Base-by-base conservation (phyloP, 2,888 invertebrate species). In the Allolobophora icterica region DNA sequence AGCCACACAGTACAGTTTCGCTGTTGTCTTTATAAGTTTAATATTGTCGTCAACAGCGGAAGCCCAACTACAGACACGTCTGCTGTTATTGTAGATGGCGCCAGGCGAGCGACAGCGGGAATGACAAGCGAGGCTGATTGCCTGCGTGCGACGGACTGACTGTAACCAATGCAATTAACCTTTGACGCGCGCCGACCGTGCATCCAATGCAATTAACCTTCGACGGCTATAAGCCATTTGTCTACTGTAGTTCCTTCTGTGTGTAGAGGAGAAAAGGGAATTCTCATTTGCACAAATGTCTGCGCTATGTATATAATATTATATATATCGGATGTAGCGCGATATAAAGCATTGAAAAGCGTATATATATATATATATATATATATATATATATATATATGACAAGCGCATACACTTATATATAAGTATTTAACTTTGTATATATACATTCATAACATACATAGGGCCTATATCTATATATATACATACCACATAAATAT, bases 141-240 rank as follows among this genome's bases (percentile, higher is more conserved):
- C 71, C 0, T 71, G 71, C 71, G n/a, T 71, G 71, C 30, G 71
- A 71, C 71, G 71, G 30, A 71, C 71, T 30, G 30, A 71, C 71
- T 71, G 11, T n/a, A 71, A 11, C 71, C 71, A 17, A 71, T 71
- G 71, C 71, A 71, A 71, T 71, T 71, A 71, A 71, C 71, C 71
- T 71, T n/a, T 71, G 71, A 52, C 52, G 24, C 52, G 52, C 52
- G 52, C 24, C 24, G 52, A 71, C 71, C 71, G 71, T n/a, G 71
- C 71, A 71, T 71, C 71, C 71, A n/a, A 71, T 71, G 71, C 71
- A 71, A 71, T 71, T 71, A 71, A 71, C 71, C 71, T 71, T 71
- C 71, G 71, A 71, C 71, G n/a, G n/a, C 71, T 30, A n/a, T n/a
- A 71, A n/a, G n/a, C 13, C 71, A 71, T 71, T 71, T 71, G 71